Evolutionary conservation across 2,113 vertebrate genomes (phyloP).

Genomic region (Pogonocichla stellata): DNA sequence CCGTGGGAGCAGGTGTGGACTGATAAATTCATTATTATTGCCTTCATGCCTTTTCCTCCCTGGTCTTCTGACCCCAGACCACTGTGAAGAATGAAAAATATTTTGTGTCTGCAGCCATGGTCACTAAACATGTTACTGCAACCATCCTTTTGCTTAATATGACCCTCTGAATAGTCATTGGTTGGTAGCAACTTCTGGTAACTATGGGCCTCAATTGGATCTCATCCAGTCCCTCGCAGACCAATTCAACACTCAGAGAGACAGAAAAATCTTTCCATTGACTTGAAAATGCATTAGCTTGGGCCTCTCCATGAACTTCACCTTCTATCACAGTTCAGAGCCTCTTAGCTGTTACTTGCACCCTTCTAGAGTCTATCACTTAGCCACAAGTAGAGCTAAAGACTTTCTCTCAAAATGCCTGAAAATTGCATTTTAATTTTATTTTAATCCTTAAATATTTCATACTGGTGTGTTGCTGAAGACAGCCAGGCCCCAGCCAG

Average conservation of each 20-base stretch:
- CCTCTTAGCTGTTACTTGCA: not conserved
- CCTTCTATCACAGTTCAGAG: not conserved
- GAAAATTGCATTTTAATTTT: not conserved
- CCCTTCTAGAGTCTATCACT: not conserved
- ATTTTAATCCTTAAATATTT: not conserved
- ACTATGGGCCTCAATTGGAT: conserved; percentile 26
- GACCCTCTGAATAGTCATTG: not conserved
- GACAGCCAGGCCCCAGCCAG: not conserved
- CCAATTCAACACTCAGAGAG: not conserved
- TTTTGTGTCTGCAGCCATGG: not conserved
- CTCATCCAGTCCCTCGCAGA: not conserved
- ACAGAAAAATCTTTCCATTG: conserved; percentile 14
- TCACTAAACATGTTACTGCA: not conserved
- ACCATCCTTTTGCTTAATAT: not conserved
- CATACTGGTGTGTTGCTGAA: not conserved
- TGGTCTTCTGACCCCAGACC: not conserved
- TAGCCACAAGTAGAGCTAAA: not conserved
- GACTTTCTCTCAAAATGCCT: not conserved
- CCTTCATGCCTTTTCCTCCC: not conserved
- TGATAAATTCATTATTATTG: not conserved
- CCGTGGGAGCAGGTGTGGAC: fast-evolving
- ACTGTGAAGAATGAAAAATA: not conserved
- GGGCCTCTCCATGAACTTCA: not conserved
- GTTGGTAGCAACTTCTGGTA: conserved; percentile 35
- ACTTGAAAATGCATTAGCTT: conserved; percentile 15